Conservation (phyloP, 1,140 invertebrate species). For the Calycopis cecrops region DNA sequence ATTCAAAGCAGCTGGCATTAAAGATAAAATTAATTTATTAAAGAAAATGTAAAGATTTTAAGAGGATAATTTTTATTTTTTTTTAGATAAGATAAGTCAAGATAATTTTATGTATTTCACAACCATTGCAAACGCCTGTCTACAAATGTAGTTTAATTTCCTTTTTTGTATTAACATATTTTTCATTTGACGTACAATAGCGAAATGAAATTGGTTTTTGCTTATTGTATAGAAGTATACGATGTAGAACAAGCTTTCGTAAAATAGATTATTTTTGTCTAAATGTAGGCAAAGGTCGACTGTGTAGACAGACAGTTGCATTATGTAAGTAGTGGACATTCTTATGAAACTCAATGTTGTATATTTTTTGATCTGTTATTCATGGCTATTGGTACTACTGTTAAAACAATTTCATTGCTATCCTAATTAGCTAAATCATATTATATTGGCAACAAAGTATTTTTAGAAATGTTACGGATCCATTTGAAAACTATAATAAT, state of each 20-base stretch:
- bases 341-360: no score
- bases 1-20: no score
- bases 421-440: no score
- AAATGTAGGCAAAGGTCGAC: neutral
- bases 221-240: neutral
- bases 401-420: no score
- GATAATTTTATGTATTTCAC: conserved; percentile 1
- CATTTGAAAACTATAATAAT: no score
- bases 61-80: neutral
- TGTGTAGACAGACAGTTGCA: no score
- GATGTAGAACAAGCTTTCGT: neutral
- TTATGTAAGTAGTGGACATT: no score
- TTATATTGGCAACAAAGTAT: no score
- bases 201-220: neutral
- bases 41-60: neutral
- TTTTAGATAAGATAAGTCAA: conserved; percentile 1
- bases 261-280: neutral
- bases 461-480: no score
- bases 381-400: no score
- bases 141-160: neutral
- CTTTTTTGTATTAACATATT: neutral
- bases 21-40: neutral
- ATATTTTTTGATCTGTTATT: no score
- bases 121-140: neutral
- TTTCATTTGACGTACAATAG: neutral